Conservation (phyloP, 2,113 vertebrate species). For the Microcebus lehilahytsara region DNA sequence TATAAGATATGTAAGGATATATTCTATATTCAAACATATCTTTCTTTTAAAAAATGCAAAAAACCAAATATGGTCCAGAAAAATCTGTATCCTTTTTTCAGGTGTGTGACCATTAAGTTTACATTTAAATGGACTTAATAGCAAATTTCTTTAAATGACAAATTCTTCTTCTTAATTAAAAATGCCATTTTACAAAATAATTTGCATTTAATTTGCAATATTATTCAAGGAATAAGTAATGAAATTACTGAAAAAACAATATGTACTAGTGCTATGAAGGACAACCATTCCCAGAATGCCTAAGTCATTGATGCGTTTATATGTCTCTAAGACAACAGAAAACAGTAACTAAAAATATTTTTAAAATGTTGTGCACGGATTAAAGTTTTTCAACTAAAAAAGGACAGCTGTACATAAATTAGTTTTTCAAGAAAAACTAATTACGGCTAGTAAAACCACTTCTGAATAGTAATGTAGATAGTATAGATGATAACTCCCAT, state of each 20-base stretch:
- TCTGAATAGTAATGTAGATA: background rate
- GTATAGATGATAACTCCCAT: background rate
- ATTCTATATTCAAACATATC: background rate
- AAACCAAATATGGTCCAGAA: background rate
- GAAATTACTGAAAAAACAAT: background rate
- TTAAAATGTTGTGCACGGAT: background rate
- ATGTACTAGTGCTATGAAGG: background rate
- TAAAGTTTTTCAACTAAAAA: background rate
- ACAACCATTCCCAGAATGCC: background rate
- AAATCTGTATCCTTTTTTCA: background rate
- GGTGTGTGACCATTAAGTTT: background rate
- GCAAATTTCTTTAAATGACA: background rate
- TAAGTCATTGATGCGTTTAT: background rate
- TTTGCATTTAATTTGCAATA: background rate
- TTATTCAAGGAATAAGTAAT: background rate
- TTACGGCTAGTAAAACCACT: conserved; percentile 35
- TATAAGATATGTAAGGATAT: background rate
- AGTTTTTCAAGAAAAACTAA: conserved; percentile 38
- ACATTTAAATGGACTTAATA: background rate
- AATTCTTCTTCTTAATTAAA: background rate
- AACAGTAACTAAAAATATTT: conserved; percentile 44
- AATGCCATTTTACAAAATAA: conserved; percentile 4
- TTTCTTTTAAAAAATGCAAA: background rate
- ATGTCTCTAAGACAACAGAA: background rate
- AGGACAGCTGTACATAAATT: background rate